Evolutionary conservation across 2,797 vertebrate species (phyloP).

Genomic region (Salmo trutta): DNA sequence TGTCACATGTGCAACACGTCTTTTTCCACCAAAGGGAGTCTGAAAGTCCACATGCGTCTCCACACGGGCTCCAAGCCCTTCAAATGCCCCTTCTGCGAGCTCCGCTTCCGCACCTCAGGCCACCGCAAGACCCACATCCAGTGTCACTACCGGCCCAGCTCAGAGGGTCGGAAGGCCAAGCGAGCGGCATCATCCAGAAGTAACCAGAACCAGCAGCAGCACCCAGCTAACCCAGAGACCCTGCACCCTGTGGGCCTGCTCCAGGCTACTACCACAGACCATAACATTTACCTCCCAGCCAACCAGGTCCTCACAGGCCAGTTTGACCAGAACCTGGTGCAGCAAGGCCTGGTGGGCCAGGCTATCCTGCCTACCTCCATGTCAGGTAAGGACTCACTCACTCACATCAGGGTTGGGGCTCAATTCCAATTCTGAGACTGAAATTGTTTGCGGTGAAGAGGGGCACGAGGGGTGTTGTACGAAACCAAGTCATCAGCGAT

Average conservation of each 20-base stretch:
- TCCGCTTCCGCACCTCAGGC: constrained; percentile 95
- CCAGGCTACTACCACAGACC: constrained; percentile 77
- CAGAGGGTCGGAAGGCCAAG: constrained; percentile 81
- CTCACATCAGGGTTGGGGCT: not conserved
- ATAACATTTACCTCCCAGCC: constrained; percentile 90
- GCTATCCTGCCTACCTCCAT: constrained; percentile 93
- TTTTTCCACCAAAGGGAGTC: constrained; percentile 97
- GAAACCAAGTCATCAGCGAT: too few species aligned
- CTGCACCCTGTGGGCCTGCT: constrained; percentile 81
- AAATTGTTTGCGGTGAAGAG: too few species aligned
- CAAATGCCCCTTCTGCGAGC: constrained; percentile 95
- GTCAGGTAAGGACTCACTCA: constrained; percentile 80
- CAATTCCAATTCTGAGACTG: too few species aligned
- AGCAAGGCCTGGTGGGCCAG: constrained; percentile 89
- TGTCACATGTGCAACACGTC: constrained; percentile 98
- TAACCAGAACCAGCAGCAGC: constrained; percentile 54
- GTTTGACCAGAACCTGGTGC: constrained; percentile 90
- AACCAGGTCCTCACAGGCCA: constrained; percentile 87
- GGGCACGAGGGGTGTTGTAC: too few species aligned
- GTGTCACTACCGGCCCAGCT: constrained; percentile 83
- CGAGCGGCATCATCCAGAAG: constrained; percentile 64
- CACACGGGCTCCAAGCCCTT: constrained; percentile 98
- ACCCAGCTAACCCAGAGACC: constrained; percentile 64
- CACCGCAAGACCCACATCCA: constrained; percentile 98
- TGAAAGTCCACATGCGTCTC: constrained; percentile 98